Evolutionary conservation across 2,797 vertebrate species (phyloP), one percentile per base, ranked within the genome.

Genomic region (Etheostoma perlongum): DNA sequence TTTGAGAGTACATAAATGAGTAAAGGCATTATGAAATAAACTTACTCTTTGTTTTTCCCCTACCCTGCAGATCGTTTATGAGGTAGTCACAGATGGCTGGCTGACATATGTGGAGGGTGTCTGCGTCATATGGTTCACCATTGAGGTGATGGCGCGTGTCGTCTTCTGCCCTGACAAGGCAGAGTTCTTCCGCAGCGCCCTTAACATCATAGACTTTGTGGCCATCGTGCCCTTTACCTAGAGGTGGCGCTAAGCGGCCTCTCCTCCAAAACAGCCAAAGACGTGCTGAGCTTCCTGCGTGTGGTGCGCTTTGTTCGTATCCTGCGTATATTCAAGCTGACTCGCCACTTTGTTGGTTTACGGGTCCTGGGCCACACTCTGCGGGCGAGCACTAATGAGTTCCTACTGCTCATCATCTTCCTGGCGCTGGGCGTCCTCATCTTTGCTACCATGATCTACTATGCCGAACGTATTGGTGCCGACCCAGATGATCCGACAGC

Each of bases 361-460:
- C 94, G 98, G 55, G 98, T 99, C 75, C 89, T 99, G 91, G 98
- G 98, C 90, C 98, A 99, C 93, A 99, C 98, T 14, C 95, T 99
- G 52, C 96, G 98, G 1, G 98, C 98, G 73, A 99, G 98, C 94
- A 99, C 98, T 94, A 99, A 99, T 0, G 98, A 99, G 93, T 99
- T 99, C 94, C 92, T 99, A 89, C 95, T 99, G 91, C 97, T 99
- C 76, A 99, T 99, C 93, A 99, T 99, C 91, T 99, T 99, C 95
- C 93, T 99, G 92, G 98, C 98, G 79, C 93, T 99, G 90, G 98
- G 98, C 0, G 98, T 99, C 88, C 96, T 99, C 90, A 99, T 99
- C 93, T 99, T 99, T 68, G 98, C 98, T 92, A 99, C 98, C 74
- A 99, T 99, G 98, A 99, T 99, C 95, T 99, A 99, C 95, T 99